Evolutionary conservation across 2,797 vertebrate species (phyloP), one percentile per base, ranked within the genome.

Genomic region (Hyperoplus lanceolatus): DNA sequence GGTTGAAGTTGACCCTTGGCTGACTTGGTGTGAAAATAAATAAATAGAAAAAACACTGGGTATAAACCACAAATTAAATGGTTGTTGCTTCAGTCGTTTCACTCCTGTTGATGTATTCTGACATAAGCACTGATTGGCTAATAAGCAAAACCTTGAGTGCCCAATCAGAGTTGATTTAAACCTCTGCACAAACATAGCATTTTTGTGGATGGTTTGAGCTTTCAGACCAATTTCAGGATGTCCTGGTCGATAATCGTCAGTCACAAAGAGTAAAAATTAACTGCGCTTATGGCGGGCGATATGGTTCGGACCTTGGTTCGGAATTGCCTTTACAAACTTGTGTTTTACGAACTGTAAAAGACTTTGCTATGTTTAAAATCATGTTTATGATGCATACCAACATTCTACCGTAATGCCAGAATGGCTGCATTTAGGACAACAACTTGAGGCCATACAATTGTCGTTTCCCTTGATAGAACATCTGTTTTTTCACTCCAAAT

Each of bases 141-240:
- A 69, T 64, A 57, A 29, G 48, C 21, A 21, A 41, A 75, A 74
- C 55, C 70, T 75, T 49, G 13, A 38, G 45, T 2, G 18, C 55
- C 16, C 48, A 29, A 29, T 14, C 11, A 15, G 36, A 29, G 13
- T 12, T 3, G 6, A 41, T 29, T 8, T 10, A 21, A 43, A n/a
- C 39, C 5, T 53, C 8, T 5, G 15, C 13, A 46, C 1, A 13
- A 0, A 9, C 6, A 12, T 5, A 46, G 43, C 56, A 12, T 53
- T 39, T 29, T 16, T 75, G 42, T 48, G 4, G 38, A n/a, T 64
- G 5, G 11, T 50, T 43, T 46, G 29, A 29, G 29, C 29, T 29
- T 29, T 29, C 29, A 29, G 29, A 29, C 29, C 29, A 29, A 29
- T 29, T 29, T 29, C 29, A 29, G 29, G 29, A 29, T 29, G 29